phyloP scores from a whole-genome alignment of 2,113 vertebrate species.

The Cyanoderma ruficeps region DNA sequence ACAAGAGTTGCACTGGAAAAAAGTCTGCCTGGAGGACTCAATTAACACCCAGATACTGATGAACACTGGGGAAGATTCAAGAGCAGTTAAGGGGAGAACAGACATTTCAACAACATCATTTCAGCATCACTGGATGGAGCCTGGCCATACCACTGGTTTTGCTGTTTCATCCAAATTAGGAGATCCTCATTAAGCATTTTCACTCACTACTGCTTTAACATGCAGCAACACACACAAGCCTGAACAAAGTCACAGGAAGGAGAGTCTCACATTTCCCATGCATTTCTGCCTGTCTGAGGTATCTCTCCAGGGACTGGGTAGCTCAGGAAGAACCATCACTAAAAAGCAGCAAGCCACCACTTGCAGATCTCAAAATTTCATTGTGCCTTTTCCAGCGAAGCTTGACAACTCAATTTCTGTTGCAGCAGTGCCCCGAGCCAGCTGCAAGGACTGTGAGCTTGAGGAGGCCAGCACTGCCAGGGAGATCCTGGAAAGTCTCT shows the following conservation, averaged over 20 bases:
- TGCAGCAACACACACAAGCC: background rate
- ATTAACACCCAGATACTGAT: background rate
- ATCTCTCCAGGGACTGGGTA: background rate
- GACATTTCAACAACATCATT: background rate
- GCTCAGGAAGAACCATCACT: background rate
- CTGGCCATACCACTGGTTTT: background rate
- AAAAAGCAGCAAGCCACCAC: background rate
- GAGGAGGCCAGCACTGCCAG: conserved; percentile 77
- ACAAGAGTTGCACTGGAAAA: background rate
- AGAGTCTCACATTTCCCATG: background rate
- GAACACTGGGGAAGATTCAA: background rate
- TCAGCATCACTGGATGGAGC: background rate
- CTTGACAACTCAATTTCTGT: background rate
- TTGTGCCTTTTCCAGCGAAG: background rate
- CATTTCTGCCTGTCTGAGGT: background rate
- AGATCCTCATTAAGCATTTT: background rate
- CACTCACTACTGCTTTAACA: background rate
- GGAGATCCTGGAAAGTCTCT: conserved; percentile 81
- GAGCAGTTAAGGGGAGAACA: background rate
- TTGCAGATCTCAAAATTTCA: background rate
- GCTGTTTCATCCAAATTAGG: background rate
- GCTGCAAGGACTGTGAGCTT: conserved; percentile 85
- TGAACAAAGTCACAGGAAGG: background rate
- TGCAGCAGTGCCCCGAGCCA: conserved; percentile 78
- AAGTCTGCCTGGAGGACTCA: background rate